phyloP scores from a whole-genome alignment of 2,797 vertebrate species.

The Cuculus canorus region DNA sequence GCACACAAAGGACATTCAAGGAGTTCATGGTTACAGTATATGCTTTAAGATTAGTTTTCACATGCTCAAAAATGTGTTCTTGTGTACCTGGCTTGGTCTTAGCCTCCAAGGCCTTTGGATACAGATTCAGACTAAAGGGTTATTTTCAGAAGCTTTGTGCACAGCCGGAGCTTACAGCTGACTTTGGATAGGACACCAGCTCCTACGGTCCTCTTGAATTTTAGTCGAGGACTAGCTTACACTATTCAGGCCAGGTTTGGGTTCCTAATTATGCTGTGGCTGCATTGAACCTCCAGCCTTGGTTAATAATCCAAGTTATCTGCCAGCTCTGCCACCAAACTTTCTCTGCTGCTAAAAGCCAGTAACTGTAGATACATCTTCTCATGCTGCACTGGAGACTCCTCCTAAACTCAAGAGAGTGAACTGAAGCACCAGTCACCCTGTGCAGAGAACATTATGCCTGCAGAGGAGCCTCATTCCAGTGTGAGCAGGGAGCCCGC shows the following conservation, averaged over 20 bases:
- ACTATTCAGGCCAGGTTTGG: background rate
- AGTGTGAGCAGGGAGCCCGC: accelerated
- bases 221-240: background rate
- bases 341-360: background rate
- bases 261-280: background rate
- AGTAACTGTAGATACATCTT: background rate
- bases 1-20: background rate
- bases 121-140: background rate
- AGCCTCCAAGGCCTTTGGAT: background rate
- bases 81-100: background rate
- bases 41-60: background rate
- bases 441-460: background rate
- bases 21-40: background rate
- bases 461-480: background rate
- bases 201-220: background rate
- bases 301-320: background rate
- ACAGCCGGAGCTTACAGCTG: background rate
- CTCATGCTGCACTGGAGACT: background rate
- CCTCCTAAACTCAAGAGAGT: background rate
- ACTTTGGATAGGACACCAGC: background rate
- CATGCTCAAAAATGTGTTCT: background rate
- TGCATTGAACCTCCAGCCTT: background rate
- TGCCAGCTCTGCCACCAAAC: background rate
- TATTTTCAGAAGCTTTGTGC: background rate
- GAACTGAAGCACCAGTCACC: background rate